Evolutionary conservation across 2,888 invertebrate genomes (phyloP).

Genomic region (Eueremaeus valkanovi): DNA sequence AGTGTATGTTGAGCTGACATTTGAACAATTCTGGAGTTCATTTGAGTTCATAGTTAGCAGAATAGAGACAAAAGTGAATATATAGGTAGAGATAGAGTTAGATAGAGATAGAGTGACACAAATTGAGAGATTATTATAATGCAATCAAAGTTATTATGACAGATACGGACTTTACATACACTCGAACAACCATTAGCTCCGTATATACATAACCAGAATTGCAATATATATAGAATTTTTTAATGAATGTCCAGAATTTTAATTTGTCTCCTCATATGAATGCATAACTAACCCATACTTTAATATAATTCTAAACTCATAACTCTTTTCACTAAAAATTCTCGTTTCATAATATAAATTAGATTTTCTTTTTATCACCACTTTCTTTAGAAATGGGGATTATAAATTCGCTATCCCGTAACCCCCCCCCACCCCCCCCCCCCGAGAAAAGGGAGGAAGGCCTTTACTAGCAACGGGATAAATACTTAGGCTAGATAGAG

Average conservation of each 20-base stretch:
- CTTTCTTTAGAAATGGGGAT: too few relatives aligned
- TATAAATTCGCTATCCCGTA: too few relatives aligned
- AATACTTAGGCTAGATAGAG: too few relatives aligned
- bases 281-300: neutral
- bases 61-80: neutral
- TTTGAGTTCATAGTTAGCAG: neutral
- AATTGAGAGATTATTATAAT: constrained; percentile 14
- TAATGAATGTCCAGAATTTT: constrained; percentile 3
- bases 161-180: neutral
- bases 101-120: neutral
- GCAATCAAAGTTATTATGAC: constrained; percentile 21
- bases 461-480: too few relatives aligned
- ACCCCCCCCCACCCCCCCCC: too few relatives aligned
- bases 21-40: neutral
- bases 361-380: neutral
- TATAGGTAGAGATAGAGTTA: neutral
- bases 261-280: neutral
- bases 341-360: constrained; percentile 12
- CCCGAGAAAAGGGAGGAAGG: too few relatives aligned
- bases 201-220: neutral
- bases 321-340: constrained; percentile 2
- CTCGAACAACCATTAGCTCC: neutral
- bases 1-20: neutral
- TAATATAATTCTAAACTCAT: neutral
- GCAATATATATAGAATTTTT: neutral